Conservation (phyloP, 1,140 invertebrate genomes). For the Colletes latitarsis region DNA sequence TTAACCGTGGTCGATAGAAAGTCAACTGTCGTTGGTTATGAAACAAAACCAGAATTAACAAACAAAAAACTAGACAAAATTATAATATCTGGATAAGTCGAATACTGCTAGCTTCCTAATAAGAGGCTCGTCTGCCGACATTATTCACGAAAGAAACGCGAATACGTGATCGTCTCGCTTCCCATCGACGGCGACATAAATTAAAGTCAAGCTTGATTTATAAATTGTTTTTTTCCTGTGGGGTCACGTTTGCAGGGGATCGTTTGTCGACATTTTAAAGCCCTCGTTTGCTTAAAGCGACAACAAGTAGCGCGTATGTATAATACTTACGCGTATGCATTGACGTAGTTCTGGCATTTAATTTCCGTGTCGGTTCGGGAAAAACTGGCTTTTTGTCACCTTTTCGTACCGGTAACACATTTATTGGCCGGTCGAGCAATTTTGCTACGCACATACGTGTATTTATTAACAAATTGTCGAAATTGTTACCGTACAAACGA, state of each 20-base stretch:
- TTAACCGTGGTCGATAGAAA: too few relatives aligned
- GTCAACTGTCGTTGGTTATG: too few relatives aligned
- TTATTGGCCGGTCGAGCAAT: not conserved
- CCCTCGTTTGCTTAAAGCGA: slow-evolving; percentile 39
- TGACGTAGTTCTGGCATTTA: slow-evolving; percentile 39
- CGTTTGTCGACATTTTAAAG: slow-evolving; percentile 37
- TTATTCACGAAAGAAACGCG: not conserved
- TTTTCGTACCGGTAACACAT: not conserved
- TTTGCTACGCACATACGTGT: too few relatives aligned
- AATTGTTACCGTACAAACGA: too few relatives aligned
- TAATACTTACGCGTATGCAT: not conserved
- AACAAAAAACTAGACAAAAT: not conserved
- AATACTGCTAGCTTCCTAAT: not conserved
- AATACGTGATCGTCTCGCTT: slow-evolving; percentile 2
- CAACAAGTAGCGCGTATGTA: not conserved
- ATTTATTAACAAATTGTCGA: too few relatives aligned
- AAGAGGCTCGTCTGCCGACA: too few relatives aligned
- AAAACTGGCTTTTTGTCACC: not conserved
- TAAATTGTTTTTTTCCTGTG: slow-evolving; percentile 49
- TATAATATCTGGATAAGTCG: not conserved
- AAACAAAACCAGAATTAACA: not conserved
- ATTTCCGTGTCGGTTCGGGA: slow-evolving; percentile 9
- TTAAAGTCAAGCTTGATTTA: slow-evolving; percentile 38
- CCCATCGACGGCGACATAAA: not conserved
- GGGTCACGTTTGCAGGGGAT: slow-evolving; percentile 41